These are phyloP conservation scores for Dryocosmus kuriphilus DNA, from an alignment of 2,888 invertebrate genomes.

Conservation along the genomic window DNA sequence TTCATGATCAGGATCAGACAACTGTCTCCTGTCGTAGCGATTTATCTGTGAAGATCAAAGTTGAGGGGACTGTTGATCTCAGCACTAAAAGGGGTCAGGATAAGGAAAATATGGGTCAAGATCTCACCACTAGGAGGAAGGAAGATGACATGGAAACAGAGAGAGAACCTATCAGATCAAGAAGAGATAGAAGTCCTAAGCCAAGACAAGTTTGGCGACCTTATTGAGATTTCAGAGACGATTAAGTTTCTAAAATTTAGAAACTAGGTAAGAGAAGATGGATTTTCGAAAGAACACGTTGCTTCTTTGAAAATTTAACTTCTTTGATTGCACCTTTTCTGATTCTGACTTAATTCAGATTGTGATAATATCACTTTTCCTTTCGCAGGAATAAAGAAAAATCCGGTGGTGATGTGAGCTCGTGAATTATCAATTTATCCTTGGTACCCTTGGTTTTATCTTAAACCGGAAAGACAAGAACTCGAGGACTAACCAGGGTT, in stretches of 20 bases:
- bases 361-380: background rate
- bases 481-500: slow-evolving; percentile 78
- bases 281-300: background rate
- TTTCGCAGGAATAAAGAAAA: background rate
- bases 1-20: slow-evolving; percentile 49
- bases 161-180: slow-evolving; percentile 66
- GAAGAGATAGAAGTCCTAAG: slow-evolving; percentile 73
- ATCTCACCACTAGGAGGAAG: slow-evolving; percentile 70
- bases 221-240: slow-evolving; percentile 62
- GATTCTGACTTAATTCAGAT: background rate
- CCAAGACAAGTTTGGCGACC: slow-evolving; percentile 76
- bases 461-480: slow-evolving; percentile 56
- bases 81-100: slow-evolving; percentile 72
- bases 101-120: slow-evolving; percentile 75
- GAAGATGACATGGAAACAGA: slow-evolving; percentile 69
- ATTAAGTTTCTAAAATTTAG: background rate
- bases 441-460: slow-evolving; percentile 20
- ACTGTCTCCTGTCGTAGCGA: slow-evolving; percentile 59
- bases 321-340: background rate
- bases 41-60: slow-evolving; percentile 70
- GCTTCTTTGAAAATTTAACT: background rate
- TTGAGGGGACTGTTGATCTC: slow-evolving; percentile 75
- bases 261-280: background rate
- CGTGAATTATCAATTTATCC: slow-evolving; percentile 15
- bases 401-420: slow-evolving; percentile 2